Evolutionary conservation across 2,797 vertebrate genomes (phyloP), one percentile per base, ranked within the genome.

Genomic region (Sebastes ruberrimus): DNA sequence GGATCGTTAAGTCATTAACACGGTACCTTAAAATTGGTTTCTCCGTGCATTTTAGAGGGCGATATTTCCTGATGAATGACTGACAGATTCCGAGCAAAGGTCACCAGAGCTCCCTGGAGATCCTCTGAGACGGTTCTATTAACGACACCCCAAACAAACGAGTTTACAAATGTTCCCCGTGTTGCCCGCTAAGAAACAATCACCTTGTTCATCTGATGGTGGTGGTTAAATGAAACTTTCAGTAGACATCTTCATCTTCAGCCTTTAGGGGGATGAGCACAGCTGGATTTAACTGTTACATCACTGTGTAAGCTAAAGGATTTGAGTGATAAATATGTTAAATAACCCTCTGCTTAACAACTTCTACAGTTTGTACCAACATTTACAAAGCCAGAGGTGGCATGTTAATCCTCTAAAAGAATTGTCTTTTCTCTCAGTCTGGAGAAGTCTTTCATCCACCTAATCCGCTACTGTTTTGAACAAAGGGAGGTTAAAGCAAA

Each of bases 31-130:
- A 99, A 99, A 98, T 99, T 98, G 96, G 96, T 98, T 96, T 98
- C 96, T 96, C 96, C 97, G 95, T 97, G 97, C 96, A 96, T 97
- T 96, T 97, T 97, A 96, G 97, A 95, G 93, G 96, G 94, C 96
- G 97, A 98, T 97, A 99, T 98, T 97, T 99, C 97, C 96, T 98
- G 98, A 99, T 98, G 97, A 97, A 99, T 98, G 97, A 98, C 95
- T 94, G 97, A 98, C 97, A 99, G 97, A 97, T 97, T 97, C 90
- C 81, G 97, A 96, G 97, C 97, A 98, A 99, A 99, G 98, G 98
- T 99, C 98, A 96, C 86, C 60, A 97, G 96, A 89, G 97, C 97
- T 97, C 97, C 97, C 97, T 95, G 95, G 97, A 98, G 97, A 98
- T 97, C 96, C 59, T 96, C 95, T 42, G 95, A 97, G 93, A 99